Conservation (phyloP, 2,888 invertebrate species). For the Dromius quadrimaculatus region DNA sequence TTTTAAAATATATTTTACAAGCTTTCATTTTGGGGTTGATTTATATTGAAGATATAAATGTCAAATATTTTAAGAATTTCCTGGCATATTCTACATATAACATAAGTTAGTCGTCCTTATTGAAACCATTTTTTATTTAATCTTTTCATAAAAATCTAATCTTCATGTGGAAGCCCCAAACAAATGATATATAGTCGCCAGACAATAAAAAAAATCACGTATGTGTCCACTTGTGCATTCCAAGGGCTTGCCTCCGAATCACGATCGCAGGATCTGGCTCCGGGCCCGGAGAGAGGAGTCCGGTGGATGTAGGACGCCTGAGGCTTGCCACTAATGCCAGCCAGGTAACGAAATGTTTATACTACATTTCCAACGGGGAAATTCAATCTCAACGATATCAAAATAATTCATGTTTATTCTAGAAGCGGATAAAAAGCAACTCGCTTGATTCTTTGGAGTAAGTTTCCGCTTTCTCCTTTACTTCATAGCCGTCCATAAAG, state of each 20-base stretch:
- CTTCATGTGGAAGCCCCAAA: constrained; percentile 3
- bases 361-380: constrained; percentile 41
- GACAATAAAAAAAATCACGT: constrained; percentile 38
- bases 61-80: too few relatives aligned
- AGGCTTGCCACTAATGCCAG: constrained; percentile 27
- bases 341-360: constrained; percentile 45
- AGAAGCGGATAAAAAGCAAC: constrained; percentile 35
- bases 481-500: constrained; percentile 26
- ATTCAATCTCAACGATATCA: constrained; percentile 44
- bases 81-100: not conserved
- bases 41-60: too few relatives aligned
- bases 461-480: constrained; percentile 4
- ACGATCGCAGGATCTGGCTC: not conserved
- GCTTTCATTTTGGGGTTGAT: too few relatives aligned
- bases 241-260: constrained; percentile 20
- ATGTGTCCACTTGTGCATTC: constrained; percentile 39
- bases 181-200: constrained; percentile 33
- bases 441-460: constrained; percentile 32
- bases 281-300: not conserved
- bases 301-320: constrained; percentile 3
- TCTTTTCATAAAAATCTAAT: constrained; percentile 7
- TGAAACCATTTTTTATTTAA: constrained; percentile 9
- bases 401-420: constrained; percentile 47
- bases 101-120: not conserved
- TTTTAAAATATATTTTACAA: too few relatives aligned